Evolutionary conservation across 2,113 vertebrate genomes (phyloP), one percentile per base, ranked within the genome.

Genomic region (Montifringilla adamsi): DNA sequence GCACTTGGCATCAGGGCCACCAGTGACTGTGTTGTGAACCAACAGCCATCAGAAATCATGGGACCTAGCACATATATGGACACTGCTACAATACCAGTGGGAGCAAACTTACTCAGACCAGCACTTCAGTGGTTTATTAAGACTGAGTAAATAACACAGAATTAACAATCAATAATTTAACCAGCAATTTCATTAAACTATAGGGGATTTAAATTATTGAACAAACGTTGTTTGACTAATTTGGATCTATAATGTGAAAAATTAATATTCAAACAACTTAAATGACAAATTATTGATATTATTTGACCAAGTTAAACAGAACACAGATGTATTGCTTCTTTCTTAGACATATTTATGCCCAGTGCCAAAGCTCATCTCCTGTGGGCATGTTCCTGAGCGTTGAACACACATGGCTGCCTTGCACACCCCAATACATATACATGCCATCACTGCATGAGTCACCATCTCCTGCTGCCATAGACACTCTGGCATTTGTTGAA

Each of bases 341-440:
- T 60, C 58, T 76, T 63, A 69, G 18, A 23, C 6, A 2, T 39
- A 23, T 33, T 73, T 69, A 39, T 50, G 31, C 19, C 9, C 30
- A 50, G 10, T 2, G 2, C 10, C 59, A 46, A 66, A 91, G 18
- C 6, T 62, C 9, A 60, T 60, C 53, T 72, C 4, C 37, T 46
- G 20, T 33, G 55, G 43, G 15, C 28, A 15, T 13, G 21, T 68
- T 82, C 31, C 31, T 8, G 5, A 28, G 9, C 18, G 6, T 37
- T 26, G 50, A 50, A 39, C 17, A 52, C 13, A 37, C 6, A 2
- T 15, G 24, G 16, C 20, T 76, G 18, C 39, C 43, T 26, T 83
- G 46, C 14, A 56, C 7, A 31, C 11, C 12, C 8, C 21, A 23
- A 16, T 20, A 53, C 0, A 0, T 3, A 2, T 27, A 3, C 15